phyloP scores from a whole-genome alignment of 2,113 vertebrate genomes.

The Parus major region DNA sequence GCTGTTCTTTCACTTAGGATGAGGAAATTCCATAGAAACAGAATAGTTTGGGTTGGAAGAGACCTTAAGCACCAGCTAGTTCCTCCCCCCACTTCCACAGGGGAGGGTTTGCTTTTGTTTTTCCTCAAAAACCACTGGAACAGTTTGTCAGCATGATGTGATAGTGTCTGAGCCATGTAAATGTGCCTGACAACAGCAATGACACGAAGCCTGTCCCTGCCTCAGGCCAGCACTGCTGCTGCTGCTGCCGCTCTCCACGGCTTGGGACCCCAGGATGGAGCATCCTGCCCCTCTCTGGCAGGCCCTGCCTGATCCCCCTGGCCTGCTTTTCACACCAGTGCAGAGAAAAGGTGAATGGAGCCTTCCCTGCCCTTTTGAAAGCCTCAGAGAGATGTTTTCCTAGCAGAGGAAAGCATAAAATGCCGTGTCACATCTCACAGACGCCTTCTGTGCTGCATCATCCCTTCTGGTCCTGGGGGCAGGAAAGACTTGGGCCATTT shows the following conservation, averaged over 20 bases:
- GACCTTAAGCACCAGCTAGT: neutral
- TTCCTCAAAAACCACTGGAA: neutral
- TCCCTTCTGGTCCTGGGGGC: neutral
- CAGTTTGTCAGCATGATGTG: fast-evolving
- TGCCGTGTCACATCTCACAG: neutral
- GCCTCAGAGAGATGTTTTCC: neutral
- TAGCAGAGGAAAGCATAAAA: neutral
- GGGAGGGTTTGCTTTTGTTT: neutral
- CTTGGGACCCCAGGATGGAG: neutral
- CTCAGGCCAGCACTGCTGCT: neutral
- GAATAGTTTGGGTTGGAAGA: neutral
- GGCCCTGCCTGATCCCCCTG: neutral
- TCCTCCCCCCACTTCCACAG: neutral
- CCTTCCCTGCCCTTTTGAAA: neutral
- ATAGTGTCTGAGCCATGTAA: no score
- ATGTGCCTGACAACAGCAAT: neutral
- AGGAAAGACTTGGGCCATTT: neutral
- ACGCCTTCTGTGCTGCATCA: neutral
- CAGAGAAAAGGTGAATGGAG: neutral
- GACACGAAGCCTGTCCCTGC: neutral
- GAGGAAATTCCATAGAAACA: neutral
- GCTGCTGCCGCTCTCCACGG: neutral
- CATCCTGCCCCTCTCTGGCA: neutral
- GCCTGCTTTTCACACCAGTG: neutral
- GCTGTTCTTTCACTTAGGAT: neutral